A percentile compares a stretch with the other conserved stretches of the same genome.
phyloP scores from a whole-genome alignment of 2,797 vertebrate species.

The Chaetodon trifasciatus region DNA sequence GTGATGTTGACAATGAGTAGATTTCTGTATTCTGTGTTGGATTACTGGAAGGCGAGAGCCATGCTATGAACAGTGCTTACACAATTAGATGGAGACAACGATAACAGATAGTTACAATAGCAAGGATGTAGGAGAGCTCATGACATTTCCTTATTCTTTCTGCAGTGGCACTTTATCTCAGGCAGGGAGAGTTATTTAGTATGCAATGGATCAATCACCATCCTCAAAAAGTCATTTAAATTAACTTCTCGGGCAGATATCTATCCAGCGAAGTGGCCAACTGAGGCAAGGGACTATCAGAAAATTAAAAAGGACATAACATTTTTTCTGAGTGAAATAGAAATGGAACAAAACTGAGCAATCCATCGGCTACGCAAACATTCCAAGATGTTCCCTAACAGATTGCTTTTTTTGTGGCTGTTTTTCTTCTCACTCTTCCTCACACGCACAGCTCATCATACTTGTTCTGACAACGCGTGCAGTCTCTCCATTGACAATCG shows the following conservation, averaged over 20 bases:
- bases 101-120: slow-evolving; percentile 67
- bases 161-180: slow-evolving; percentile 69
- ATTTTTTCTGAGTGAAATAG: slow-evolving; percentile 65
- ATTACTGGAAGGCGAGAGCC: slow-evolving; percentile 66
- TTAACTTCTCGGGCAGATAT: slow-evolving; percentile 81
- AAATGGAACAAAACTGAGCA: slow-evolving; percentile 72
- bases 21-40: slow-evolving; percentile 48
- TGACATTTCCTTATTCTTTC: slow-evolving; percentile 72
- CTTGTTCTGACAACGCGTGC: slow-evolving; percentile 35
- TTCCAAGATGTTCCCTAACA: slow-evolving; percentile 66
- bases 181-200: slow-evolving; percentile 73
- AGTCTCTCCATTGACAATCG: slow-evolving; percentile 40
- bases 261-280: slow-evolving; percentile 74
- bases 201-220: slow-evolving; percentile 80
- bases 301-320: slow-evolving; percentile 78
- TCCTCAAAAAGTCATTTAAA: slow-evolving; percentile 82
- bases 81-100: slow-evolving; percentile 66
- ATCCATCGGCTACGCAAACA: slow-evolving; percentile 58
- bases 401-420: slow-evolving; percentile 55
- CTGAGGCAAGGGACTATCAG: slow-evolving; percentile 78
- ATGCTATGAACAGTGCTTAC: slow-evolving; percentile 37
- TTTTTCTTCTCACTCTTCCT: slow-evolving; percentile 55
- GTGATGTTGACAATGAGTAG: slow-evolving; percentile 45
- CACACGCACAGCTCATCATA: slow-evolving; percentile 34
- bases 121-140: slow-evolving; percentile 60